These are phyloP conservation scores for Drosophila pseudoobscura DNA, from an alignment of 1,140 invertebrate genomes.

Conservation along the genomic window DNA sequence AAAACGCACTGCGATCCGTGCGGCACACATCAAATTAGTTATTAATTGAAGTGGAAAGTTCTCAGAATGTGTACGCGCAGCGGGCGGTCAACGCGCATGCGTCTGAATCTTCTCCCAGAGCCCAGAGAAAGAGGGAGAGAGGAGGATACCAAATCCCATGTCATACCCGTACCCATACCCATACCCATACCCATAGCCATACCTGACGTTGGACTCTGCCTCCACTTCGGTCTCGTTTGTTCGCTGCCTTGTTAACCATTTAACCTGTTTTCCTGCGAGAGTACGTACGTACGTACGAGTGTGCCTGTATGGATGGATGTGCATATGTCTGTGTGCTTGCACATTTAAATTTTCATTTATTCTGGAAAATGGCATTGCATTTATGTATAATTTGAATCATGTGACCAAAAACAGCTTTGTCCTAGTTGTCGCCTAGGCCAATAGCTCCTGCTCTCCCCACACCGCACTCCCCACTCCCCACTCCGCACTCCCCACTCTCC, in stretches of 20 bases:
- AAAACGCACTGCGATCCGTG: slow-evolving; percentile 76
- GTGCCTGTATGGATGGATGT: no score
- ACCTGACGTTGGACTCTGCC: slow-evolving; percentile 38
- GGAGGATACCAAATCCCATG: slow-evolving; percentile 38
- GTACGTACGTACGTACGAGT: no score
- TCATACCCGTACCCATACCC: slow-evolving; percentile 6
- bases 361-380: slow-evolving; percentile 63
- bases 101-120: slow-evolving; percentile 22
- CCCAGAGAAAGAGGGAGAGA: neutral
- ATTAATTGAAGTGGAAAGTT: slow-evolving; percentile 81
- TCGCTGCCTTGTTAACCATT: slow-evolving; percentile 71
- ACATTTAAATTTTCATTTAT: slow-evolving; percentile 80
- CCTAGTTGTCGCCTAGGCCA: slow-evolving; percentile 74
- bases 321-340: slow-evolving; percentile 40
- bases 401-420: slow-evolving; percentile 80
- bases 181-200: slow-evolving; percentile 8
- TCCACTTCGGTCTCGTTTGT: slow-evolving; percentile 43
- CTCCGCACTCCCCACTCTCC: no score
- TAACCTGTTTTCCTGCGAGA: slow-evolving; percentile 53
- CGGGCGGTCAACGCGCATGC: slow-evolving; percentile 79
- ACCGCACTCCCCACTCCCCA: no score
- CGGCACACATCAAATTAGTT: slow-evolving; percentile 81
- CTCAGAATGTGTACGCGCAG: slow-evolving; percentile 77
- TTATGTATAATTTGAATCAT: slow-evolving; percentile 80
- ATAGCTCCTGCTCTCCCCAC: slow-evolving; percentile 34